These are phyloP conservation scores for Holotrichia oblita DNA, from an alignment of 1,140 invertebrate species.

Conservation along the genomic window DNA sequence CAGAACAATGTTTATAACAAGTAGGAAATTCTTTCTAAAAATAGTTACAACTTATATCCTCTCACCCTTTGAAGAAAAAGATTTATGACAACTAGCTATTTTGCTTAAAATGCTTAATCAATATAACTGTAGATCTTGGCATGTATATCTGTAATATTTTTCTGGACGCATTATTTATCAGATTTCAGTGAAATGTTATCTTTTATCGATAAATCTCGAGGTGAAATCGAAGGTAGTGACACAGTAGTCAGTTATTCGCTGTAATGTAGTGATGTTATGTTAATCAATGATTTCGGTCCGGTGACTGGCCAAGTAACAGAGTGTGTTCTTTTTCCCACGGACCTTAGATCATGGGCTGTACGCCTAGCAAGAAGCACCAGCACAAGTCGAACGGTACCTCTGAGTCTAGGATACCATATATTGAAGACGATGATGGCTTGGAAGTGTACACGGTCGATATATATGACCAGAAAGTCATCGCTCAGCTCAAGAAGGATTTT, in stretches of 20 bases:
- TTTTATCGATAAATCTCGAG: slow-evolving; percentile 16
- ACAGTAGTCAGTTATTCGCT: slow-evolving; percentile 28
- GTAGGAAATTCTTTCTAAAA: no score
- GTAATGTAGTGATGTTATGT: slow-evolving; percentile 20
- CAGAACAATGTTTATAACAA: no score
- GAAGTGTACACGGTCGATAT: slow-evolving; percentile 49
- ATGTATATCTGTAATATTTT: neutral
- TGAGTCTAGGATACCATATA: neutral
- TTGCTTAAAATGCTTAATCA: no score
- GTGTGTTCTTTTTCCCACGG: neutral
- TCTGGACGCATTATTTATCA: neutral
- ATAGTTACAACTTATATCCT: no score
- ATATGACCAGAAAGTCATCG: slow-evolving; percentile 63
- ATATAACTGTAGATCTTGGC: neutral
- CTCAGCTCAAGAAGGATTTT: slow-evolving; percentile 68
- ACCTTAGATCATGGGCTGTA: slow-evolving; percentile 6
- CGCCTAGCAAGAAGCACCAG: slow-evolving; percentile 10
- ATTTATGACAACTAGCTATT: no score
- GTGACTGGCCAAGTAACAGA: slow-evolving; percentile 12
- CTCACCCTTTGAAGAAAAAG: no score
- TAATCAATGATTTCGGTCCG: neutral
- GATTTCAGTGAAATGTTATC: neutral
- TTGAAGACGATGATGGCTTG: neutral
- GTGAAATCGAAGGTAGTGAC: slow-evolving; percentile 30
- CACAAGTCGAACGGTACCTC: neutral